Base-by-base conservation (phyloP, 2,888 invertebrate species). In the Masnerella sp. region DNA sequence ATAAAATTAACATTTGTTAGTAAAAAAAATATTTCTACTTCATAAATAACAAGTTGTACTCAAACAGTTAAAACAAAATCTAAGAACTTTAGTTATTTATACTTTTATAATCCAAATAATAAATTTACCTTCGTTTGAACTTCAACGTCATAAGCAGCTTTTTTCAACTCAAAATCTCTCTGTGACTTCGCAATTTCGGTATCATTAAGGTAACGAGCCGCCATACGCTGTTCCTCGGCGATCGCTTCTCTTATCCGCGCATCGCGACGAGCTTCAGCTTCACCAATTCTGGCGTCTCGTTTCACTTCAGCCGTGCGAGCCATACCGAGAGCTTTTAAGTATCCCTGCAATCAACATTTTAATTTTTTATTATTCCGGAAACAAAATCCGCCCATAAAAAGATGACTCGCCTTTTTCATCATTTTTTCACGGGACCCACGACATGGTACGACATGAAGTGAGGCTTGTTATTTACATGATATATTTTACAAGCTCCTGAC, bases 141-240 rank as follows among this genome's bases (percentile, higher is more conserved):
- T 90, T 98, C 98, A 77, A 96, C 94, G 86, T 99, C 98, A 86
- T 98, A 99, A 1, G 95, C 95, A 5, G 98, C 98, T 87, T 99
- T 98, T 87, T 99, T 98, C 75, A 98, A 89, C 88, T 98, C 97
- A 87, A 97, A 99, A 88, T 99, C 98, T 75, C 98, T 90, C 85
- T 97, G 95, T 0, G 98, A 96, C 88, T 98, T 97, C 0, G 98
- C 97, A 69, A 99, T 98, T 88, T 98, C 98, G 0, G 97, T 97
- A 85, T 99, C 98, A 88, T 99, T 99, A 12, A 95, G 89, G 87
- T 96, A 96, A 73, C 96, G 92, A 0, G 97, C 91, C 0, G 97
- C 97, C 97, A 98, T 96, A 47, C 97, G 91, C 86, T 97, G 96
- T 87, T 98, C 97, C 86, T 98, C 98, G 0, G 98, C 98, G 84